Evolutionary conservation across 2,113 vertebrate species (phyloP).

Genomic region (Taxidea taxus): DNA sequence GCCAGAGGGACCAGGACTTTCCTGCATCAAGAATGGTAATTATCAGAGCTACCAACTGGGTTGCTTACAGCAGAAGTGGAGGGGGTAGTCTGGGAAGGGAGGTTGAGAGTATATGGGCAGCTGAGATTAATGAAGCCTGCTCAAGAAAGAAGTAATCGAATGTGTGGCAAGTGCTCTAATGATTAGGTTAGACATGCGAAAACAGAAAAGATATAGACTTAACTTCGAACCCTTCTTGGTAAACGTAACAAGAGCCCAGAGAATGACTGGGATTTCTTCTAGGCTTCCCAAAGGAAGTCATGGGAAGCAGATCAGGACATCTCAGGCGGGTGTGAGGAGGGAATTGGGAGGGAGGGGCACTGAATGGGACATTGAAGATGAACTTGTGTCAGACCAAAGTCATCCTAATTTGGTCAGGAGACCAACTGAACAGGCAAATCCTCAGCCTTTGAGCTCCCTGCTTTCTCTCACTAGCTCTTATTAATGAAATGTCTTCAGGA

Average conservation of each 20-base stretch:
- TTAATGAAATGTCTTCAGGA: neutral
- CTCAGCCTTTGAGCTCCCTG: neutral
- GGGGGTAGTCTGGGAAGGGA: neutral
- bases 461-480: neutral
- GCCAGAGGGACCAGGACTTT: neutral
- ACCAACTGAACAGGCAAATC: neutral
- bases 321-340: neutral
- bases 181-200: neutral
- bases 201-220: neutral
- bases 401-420: neutral
- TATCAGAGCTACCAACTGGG: neutral
- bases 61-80: neutral
- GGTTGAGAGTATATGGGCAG: neutral
- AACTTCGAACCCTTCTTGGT: neutral
- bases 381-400: neutral
- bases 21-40: neutral
- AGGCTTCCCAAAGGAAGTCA: neutral
- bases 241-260: neutral
- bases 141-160: neutral
- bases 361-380: neutral
- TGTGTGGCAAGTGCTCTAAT: neutral
- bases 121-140: neutral
- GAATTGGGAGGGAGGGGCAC: no score
- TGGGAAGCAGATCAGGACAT: neutral
- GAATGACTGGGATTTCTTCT: neutral